These are phyloP conservation scores for Cardiocondyla obscurior DNA, from an alignment of 1,140 invertebrate genomes.

Conservation along the genomic window DNA sequence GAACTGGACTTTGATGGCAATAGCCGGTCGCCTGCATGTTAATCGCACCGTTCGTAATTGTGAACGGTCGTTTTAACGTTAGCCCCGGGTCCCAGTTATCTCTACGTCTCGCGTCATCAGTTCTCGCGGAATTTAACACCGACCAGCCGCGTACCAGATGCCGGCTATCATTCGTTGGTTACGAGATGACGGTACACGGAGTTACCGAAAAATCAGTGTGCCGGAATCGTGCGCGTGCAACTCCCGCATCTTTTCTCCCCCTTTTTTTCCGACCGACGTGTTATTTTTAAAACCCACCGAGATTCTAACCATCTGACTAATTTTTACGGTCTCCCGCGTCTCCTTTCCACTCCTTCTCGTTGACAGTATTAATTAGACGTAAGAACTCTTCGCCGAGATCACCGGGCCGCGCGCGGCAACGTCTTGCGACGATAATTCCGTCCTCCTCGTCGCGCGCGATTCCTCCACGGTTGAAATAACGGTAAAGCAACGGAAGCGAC, in stretches of 20 bases:
- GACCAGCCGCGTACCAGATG: too few relatives aligned
- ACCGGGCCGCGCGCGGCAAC: too few relatives aligned
- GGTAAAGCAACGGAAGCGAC: background rate
- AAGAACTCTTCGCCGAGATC: background rate
- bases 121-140: background rate
- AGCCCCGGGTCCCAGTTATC: background rate
- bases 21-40: conserved; percentile 11
- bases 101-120: background rate
- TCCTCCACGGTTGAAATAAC: background rate
- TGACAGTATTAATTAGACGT: background rate
- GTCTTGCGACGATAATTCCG: background rate
- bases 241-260: too few relatives aligned
- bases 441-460: background rate
- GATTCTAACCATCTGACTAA: too few relatives aligned
- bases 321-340: too few relatives aligned
- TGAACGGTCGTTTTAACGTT: conserved; percentile 1
- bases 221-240: too few relatives aligned
- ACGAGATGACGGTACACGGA: too few relatives aligned
- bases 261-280: too few relatives aligned
- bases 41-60: conserved; percentile 12
- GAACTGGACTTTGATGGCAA: background rate
- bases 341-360: too few relatives aligned
- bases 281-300: too few relatives aligned
- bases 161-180: too few relatives aligned
- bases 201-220: too few relatives aligned